Conservation (phyloP, 2,888 invertebrate genomes). For the Calameuta filiformis region DNA sequence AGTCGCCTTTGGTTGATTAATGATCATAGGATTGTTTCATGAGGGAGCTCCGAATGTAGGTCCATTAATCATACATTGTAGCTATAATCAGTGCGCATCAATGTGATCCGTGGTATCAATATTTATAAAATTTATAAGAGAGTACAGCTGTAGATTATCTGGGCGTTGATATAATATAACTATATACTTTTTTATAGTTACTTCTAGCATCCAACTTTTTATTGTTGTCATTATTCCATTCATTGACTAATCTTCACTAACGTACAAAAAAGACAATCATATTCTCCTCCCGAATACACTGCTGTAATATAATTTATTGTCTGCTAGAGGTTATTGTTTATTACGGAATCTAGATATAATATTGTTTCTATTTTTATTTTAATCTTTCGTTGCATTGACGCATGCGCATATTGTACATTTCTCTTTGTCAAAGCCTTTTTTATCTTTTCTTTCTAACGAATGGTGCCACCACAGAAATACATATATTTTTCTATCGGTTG, state of each 20-base stretch:
- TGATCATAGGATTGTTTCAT: background rate
- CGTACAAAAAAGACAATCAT: background rate
- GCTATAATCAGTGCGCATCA: background rate
- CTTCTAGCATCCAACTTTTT: background rate
- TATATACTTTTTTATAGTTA: background rate
- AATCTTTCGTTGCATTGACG: background rate
- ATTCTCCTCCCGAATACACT: background rate
- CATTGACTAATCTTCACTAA: background rate
- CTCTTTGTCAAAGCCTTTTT: background rate
- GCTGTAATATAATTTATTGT: background rate
- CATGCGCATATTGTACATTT: background rate
- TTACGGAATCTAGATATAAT: background rate
- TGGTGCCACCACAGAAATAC: constrained; percentile 32
- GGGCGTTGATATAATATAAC: background rate
- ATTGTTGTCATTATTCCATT: background rate
- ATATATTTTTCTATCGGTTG: constrained; percentile 28
- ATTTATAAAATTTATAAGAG: background rate
- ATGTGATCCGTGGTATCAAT: background rate
- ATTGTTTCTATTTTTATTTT: background rate
- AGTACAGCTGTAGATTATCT: background rate
- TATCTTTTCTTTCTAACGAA: background rate
- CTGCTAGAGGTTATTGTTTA: background rate
- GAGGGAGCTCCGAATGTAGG: background rate
- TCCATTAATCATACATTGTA: background rate
- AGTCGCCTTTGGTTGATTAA: background rate